Evolutionary conservation across 2,888 invertebrate species (phyloP).

Genomic region (Ennomos erosarius): DNA sequence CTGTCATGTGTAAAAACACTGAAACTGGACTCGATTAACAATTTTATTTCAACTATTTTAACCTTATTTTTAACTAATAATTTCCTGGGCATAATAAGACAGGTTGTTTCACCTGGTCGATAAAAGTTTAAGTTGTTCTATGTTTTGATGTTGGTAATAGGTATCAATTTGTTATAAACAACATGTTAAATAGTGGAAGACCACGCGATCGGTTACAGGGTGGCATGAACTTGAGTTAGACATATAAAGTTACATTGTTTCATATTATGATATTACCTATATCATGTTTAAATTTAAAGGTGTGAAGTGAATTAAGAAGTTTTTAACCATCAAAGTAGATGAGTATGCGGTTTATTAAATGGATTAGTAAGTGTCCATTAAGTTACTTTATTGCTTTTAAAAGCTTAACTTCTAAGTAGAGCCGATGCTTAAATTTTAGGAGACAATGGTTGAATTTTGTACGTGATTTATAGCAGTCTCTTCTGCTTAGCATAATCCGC

Average conservation of each 20-base stretch:
- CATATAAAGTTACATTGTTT: conserved; percentile 3
- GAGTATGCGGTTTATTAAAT: neutral
- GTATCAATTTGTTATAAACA: conserved; percentile 23
- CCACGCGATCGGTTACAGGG: conserved; percentile 26
- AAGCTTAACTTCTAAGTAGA: too few relatives aligned
- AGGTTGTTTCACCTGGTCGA: conserved; percentile 30
- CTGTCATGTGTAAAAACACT: conserved; percentile 12
- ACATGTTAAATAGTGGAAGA: conserved; percentile 10
- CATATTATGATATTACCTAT: neutral
- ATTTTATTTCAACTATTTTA: conserved; percentile 4
- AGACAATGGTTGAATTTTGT: too few relatives aligned
- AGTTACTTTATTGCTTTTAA: too few relatives aligned
- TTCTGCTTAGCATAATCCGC: too few relatives aligned
- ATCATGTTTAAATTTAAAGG: conserved; percentile 1
- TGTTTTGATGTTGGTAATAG: conserved; percentile 4
- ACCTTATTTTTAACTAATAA: conserved; percentile 32
- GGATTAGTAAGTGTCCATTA: too few relatives aligned
- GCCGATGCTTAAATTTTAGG: too few relatives aligned
- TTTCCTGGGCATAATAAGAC: conserved; percentile 27
- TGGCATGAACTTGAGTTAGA: neutral
- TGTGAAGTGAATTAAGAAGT: conserved; percentile 16
- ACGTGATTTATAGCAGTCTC: too few relatives aligned
- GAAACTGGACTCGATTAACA: neutral
- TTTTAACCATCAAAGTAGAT: conserved; percentile 4
- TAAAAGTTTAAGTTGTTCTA: conserved; percentile 14